These are phyloP conservation scores for Cyclargus thomasi DNA, from an alignment of 1,140 invertebrate genomes.

Conservation along the genomic window DNA sequence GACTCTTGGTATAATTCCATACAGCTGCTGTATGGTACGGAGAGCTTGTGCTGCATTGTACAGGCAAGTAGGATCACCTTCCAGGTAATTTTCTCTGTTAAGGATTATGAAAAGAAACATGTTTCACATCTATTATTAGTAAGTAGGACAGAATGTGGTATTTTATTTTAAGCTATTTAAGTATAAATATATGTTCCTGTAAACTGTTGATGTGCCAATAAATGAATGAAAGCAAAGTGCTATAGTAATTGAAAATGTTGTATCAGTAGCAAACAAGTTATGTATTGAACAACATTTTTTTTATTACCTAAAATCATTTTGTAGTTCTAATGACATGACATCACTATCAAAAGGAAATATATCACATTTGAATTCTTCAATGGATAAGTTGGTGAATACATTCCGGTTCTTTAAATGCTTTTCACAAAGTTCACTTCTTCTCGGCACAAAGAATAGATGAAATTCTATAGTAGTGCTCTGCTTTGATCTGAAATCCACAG, in stretches of 20 bases:
- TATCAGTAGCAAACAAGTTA: background rate
- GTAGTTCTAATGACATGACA: conserved; percentile 93
- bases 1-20: conserved; percentile 92
- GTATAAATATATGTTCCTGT: no score
- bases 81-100: conserved; percentile 85
- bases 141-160: no score
- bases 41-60: conserved; percentile 93
- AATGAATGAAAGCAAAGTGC: no score
- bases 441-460: conserved; percentile 91
- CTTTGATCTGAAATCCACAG: conserved; percentile 43
- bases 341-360: conserved; percentile 95
- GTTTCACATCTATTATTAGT: no score
- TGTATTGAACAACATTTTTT: background rate
- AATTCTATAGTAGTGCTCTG: conserved; percentile 74
- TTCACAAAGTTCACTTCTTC: conserved; percentile 90
- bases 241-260: no score
- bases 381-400: conserved; percentile 85
- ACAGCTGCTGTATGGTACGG: conserved; percentile 89
- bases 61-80: conserved; percentile 91
- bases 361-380: conserved; percentile 90
- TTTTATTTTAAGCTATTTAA: no score
- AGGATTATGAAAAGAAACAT: background rate
- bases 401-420: conserved; percentile 88
- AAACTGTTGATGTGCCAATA: no score
- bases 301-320: conserved; percentile 84